Percentiles rank a stretch among this genome's conserved stretches.
Evolutionary conservation across 2,888 invertebrate genomes (phyloP).

Genomic region (Chrysodeixis includens): DNA sequence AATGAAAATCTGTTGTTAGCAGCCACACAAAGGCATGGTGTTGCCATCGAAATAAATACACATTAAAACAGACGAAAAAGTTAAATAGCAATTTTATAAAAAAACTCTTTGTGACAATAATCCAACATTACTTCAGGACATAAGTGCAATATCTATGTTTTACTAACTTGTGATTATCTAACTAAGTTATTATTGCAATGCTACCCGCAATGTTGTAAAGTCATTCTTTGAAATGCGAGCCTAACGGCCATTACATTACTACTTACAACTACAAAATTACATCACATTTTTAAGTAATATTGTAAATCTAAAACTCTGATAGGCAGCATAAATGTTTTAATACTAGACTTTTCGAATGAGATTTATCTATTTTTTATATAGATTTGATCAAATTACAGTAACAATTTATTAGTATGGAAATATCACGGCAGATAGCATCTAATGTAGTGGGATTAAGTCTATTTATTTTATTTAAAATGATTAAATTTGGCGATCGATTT

Average conservation of each 20-base stretch:
- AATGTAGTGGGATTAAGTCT: not conserved
- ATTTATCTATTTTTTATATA: slow-evolving; percentile 4
- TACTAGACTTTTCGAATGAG: slow-evolving; percentile 5
- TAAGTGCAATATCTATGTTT: slow-evolving; percentile 52
- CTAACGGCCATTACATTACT: slow-evolving; percentile 54
- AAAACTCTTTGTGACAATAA: not conserved
- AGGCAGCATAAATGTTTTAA: slow-evolving; percentile 9
- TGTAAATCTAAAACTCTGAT: slow-evolving; percentile 25
- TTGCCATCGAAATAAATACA: not conserved
- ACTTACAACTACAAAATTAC: slow-evolving; percentile 69
- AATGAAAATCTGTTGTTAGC: not conserved
- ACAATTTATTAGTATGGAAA: slow-evolving; percentile 11
- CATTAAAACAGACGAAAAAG: not conserved
- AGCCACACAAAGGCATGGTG: not conserved
- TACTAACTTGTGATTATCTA: slow-evolving; percentile 48
- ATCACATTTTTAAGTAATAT: slow-evolving; percentile 78
- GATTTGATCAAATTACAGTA: slow-evolving; percentile 7
- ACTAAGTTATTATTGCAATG: slow-evolving; percentile 61
- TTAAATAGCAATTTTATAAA: not conserved
- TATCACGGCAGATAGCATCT: not conserved
- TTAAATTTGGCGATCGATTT: not conserved
- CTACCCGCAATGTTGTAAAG: slow-evolving; percentile 65
- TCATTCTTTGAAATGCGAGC: slow-evolving; percentile 63
- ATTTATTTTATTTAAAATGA: not conserved
- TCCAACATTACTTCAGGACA: slow-evolving; percentile 18